phyloP scores from a whole-genome alignment of 2,113 vertebrate species.

The Malurus alboscapulatus region DNA sequence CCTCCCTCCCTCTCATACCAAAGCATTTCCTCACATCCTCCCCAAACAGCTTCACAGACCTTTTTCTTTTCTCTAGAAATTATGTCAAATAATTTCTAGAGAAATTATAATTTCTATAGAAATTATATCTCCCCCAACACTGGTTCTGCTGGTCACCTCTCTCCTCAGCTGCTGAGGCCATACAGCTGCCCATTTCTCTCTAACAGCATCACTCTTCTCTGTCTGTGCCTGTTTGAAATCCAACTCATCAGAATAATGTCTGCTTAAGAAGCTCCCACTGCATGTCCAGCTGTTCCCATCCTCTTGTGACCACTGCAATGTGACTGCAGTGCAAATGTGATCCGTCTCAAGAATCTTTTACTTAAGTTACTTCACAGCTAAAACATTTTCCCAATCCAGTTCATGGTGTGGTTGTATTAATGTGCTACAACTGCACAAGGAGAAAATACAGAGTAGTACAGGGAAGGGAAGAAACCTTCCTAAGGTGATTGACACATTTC shows the following conservation, averaged over 20 bases:
- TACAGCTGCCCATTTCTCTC: background rate
- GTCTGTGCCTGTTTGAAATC: background rate
- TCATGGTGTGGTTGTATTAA: background rate
- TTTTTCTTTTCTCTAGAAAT: background rate
- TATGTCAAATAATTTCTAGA: no score
- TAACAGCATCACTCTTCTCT: background rate
- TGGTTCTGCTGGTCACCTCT: background rate
- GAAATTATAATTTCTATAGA: background rate
- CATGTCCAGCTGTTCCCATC: slow-evolving; percentile 35
- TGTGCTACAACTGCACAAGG: background rate
- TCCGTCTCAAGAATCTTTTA: slow-evolving; percentile 29
- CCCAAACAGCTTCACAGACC: background rate
- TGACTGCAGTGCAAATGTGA: background rate
- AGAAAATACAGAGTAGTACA: background rate
- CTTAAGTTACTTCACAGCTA: slow-evolving; percentile 29
- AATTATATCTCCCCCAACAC: background rate
- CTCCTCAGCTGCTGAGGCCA: background rate
- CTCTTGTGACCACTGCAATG: background rate
- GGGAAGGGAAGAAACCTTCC: background rate
- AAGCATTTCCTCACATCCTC: background rate
- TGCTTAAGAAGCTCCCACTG: background rate
- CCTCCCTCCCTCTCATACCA: background rate
- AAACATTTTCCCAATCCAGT: background rate
- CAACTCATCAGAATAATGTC: background rate
- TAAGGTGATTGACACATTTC: background rate